Conservation (phyloP, 1,140 invertebrate genomes). For the Antheraea mylitta region DNA sequence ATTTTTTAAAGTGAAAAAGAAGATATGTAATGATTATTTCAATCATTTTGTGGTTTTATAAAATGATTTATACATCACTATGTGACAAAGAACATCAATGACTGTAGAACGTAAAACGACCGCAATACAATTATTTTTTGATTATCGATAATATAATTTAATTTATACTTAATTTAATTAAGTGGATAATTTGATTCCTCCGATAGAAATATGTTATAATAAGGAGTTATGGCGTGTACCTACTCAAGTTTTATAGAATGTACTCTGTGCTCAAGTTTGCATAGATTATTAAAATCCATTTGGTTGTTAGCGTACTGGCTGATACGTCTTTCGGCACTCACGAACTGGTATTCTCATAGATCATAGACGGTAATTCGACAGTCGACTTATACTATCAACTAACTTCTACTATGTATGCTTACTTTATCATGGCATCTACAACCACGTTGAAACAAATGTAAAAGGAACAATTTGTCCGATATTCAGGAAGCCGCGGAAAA, state of each 20-base stretch:
- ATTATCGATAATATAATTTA: slow-evolving; percentile 46
- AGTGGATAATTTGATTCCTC: slow-evolving; percentile 28
- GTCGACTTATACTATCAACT: slow-evolving; percentile 26
- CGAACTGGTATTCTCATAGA: not conserved
- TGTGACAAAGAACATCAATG: slow-evolving; percentile 49
- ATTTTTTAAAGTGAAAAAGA: slow-evolving; percentile 50
- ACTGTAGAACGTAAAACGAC: slow-evolving; percentile 39
- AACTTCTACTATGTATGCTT: slow-evolving; percentile 24
- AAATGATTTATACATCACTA: slow-evolving; percentile 44
- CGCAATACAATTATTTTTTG: slow-evolving; percentile 21
- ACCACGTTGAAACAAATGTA: slow-evolving; percentile 18
- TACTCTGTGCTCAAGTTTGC: not conserved
- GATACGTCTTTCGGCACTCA: not conserved
- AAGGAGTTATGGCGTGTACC: not conserved
- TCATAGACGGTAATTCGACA: slow-evolving; percentile 24
- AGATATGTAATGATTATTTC: slow-evolving; percentile 57
- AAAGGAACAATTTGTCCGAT: not conserved
- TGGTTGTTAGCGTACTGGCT: not conserved
- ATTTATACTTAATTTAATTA: slow-evolving; percentile 68
- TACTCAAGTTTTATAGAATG: no score
- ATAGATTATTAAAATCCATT: not conserved
- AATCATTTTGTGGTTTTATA: slow-evolving; percentile 40
- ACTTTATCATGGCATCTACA: slow-evolving; percentile 33
- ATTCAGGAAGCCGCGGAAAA: not conserved
- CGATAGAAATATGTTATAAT: not conserved